A percentile compares a stretch with the other conserved stretches of the same genome.
These are phyloP conservation scores for Rousettus leschenaultii DNA, from an alignment of 2,113 vertebrate species.

Conservation along the genomic window DNA sequence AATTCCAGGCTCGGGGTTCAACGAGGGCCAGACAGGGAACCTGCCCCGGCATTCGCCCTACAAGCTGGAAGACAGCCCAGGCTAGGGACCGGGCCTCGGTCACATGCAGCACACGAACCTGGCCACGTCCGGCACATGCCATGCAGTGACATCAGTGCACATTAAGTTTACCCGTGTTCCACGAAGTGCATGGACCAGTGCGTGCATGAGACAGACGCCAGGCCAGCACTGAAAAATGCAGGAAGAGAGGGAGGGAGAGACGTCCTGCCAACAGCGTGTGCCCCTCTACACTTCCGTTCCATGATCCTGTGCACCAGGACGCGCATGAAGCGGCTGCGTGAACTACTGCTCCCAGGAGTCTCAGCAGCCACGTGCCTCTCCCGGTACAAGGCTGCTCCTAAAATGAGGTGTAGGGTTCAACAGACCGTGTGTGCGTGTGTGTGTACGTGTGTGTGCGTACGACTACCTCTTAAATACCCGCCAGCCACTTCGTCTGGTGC, in stretches of 20 bases:
- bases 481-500: neutral
- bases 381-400: neutral
- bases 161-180: neutral
- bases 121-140: rapidly evolving
- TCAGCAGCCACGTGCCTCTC: neutral
- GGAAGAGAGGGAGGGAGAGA: neutral
- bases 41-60: neutral
- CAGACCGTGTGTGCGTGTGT: no score
- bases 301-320: neutral
- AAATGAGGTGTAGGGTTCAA: neutral
- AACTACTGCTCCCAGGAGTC: neutral
- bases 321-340: rapidly evolving
- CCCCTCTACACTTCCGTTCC: neutral
- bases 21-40: rapidly evolving
- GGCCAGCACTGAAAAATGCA: neutral
- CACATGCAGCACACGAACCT: neutral
- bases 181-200: rapidly evolving
- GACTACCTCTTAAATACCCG: neutral
- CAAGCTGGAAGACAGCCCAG: neutral
- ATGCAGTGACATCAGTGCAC: neutral
- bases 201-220: neutral
- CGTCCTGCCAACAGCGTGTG: neutral
- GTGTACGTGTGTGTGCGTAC: no score
- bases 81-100: neutral
- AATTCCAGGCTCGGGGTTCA: neutral